phyloP scores from a whole-genome alignment of 2,888 invertebrate species.

The Smittia sp. region DNA sequence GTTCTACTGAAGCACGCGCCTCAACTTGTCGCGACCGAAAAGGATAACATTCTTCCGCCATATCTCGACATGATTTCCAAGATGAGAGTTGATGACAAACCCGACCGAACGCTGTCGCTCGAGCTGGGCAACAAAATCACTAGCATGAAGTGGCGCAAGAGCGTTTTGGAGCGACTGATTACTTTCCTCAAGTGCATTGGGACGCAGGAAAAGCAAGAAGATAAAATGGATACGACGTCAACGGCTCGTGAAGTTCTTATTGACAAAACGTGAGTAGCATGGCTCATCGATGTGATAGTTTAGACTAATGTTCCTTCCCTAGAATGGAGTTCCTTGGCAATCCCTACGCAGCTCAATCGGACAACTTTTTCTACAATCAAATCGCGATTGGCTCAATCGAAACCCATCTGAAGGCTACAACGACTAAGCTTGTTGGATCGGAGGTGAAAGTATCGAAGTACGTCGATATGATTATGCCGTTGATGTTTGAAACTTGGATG shows the following conservation, averaged over 20 bases:
- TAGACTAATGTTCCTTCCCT: neutral
- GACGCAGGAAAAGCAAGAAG: conserved; percentile 41
- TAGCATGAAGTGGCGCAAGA: conserved; percentile 74
- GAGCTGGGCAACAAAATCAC: conserved; percentile 71
- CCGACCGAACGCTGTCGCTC: conserved; percentile 66
- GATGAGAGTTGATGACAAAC: conserved; percentile 61
- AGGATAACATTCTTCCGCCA: conserved; percentile 70
- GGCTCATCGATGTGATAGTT: neutral
- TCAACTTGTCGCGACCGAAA: conserved; percentile 63
- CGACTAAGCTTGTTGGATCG: neutral
- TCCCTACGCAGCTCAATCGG: neutral
- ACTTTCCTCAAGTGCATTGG: conserved; percentile 55
- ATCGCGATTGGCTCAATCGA: neutral
- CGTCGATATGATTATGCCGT: conserved; percentile 67
- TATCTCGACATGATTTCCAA: conserved; percentile 84
- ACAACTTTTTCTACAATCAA: neutral
- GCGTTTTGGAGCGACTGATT: conserved; percentile 70
- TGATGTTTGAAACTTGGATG: conserved; percentile 80
- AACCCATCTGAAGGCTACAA: neutral
- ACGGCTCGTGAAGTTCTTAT: neutral
- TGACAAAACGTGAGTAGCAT: neutral
- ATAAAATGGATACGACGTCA: neutral
- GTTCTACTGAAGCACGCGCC: conserved; percentile 68
- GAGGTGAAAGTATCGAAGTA: conserved; percentile 57
- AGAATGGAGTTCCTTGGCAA: conserved; percentile 22